Evolutionary conservation across 2,888 invertebrate species (phyloP), one percentile per base, ranked within the genome.

Genomic region (Reticulitermes lucifugus): DNA sequence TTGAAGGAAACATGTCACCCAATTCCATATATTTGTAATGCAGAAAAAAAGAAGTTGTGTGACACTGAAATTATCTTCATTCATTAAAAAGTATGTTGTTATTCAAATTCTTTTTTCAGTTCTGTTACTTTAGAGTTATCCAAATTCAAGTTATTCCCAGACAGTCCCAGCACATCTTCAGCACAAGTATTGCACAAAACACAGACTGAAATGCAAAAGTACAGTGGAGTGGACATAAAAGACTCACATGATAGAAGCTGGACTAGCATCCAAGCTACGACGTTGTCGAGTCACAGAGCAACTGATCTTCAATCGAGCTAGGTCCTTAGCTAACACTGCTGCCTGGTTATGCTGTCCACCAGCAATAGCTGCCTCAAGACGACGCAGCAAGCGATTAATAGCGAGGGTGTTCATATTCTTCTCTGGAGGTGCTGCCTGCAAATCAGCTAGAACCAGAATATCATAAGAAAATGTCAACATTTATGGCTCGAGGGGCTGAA

Each of bases 351-450:
- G 94, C 88, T 96, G 94, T 12, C 96, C 96, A 89, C 93, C 94
- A 5, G 95, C 94, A 88, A 97, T 97, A 2, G 96, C 95, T 84
- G 93, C 93, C 90, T 97, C 96, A 84, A 97, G 91, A 90, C 95
- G 93, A 89, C 93, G 93, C 88, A 96, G 92, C 87, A 96, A 90
- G 88, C 93, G 91, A 89, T 93, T 94, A 83, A 94, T 93, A 85
- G 94, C 93, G 87, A 94, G 89, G 2, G 94, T 94, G 88, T 93
- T 93, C 88, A 92, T 92, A 87, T 91, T 92, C 77, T 85, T 84
- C 41, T 84, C 85, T 14, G 83, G 85, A 43, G 85, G 79, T n/a
- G 85, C n/a, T 7, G 87, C 84, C 73, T 86, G 83, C 35, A 87
- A 83, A 55, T 87, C 83, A 77, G 86, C 86, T 86, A 41, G 1